Evolutionary conservation across 2,113 vertebrate species (phyloP), one percentile per base, ranked within the genome.

Genomic region (Pelusios castaneus): DNA sequence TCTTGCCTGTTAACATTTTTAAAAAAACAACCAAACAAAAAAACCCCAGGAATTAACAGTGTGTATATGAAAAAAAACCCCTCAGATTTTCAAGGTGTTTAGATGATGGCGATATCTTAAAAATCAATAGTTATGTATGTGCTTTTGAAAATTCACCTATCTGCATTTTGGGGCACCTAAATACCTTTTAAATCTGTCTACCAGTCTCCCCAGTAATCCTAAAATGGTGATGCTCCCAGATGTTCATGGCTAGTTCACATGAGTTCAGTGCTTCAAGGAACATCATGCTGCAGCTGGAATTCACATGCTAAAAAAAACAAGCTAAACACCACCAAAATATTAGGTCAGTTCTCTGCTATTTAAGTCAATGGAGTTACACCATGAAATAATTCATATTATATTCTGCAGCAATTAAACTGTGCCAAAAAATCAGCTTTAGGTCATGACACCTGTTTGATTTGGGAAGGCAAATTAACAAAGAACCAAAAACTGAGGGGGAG

Each of bases 61-160:
- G 17, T 34, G 34, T 34, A 67, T n/a, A 67, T n/a, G 34, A n/a
- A 63, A 63, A 34, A 34, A 17, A 2, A 8, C 34, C 38, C 9
- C 19, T 70, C 63, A 70, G 34, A 34, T 38, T 21, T 70, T 70
- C n/a, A 38, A 38, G n/a, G 63, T 70, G n/a, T 70, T 38, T 70
- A 70, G 34, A 9, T 10, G 19, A 70, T 10, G 19, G n/a, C 10
- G 19, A 19, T 21, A 38, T n/a, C 38, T 70, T n/a, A 70, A 38
- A 58, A 67, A 70, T 38, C 63, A 38, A 70, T 70, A n/a, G 63
- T 34, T 19, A n/a, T 38, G 63, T 6, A 54, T 22, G n/a, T 56
- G 14, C 51, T 93, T 89, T 91, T 70, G 70, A 85, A 83, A 93
- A 94, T 73, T 31, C 67, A 76, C 43, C 51, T 82, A 55, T 84